Evolutionary conservation across 2,113 vertebrate genomes (phyloP), one percentile per base, ranked within the genome.

Genomic region (Hippocampus barbouri): DNA sequence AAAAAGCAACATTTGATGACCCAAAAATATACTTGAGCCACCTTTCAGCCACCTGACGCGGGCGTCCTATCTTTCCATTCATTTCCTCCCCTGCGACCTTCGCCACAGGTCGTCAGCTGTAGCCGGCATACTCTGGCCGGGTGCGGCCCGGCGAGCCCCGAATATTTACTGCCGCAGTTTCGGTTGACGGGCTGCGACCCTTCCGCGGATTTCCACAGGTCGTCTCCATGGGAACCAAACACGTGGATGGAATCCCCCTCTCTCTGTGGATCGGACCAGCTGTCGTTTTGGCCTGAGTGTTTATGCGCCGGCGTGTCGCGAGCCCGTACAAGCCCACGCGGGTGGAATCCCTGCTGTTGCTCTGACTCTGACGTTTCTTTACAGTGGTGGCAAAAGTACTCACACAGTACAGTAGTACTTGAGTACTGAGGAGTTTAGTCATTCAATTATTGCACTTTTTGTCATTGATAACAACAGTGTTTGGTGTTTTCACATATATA

Each of bases 151-250:
- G 34, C 47, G 21, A 41, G 74, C 65, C 59, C 20, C 25, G 47
- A 20, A 57, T 73, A 66, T 71, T 27, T 34, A 9, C 27, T 73
- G 71, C 30, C 56, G 54, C 57, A 59, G 27, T 14, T 43, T 69
- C 66, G 49, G 78, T 86, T 80, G 86, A 82, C 80, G 80, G 64
- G 40, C n/a, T 66, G 34, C 34, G 34, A 38, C 34, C 34, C 34
- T 38, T 38, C 34, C 34, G 34, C 34, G 34, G 34, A 38, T 38
- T 49, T 66, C 64, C 63, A 43, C 10, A 66, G 41, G 47, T 61
- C 27, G 70, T 90, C 83, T 70, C 87, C 86, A 76, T n/a, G 0
- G 79, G 73, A 90, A 89, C 87, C 72, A 79, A 76, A 81, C 79
- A 81, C 1, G 69, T 76, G 56, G 69, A 63, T 71, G 63, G 72